Percentiles rank a stretch among this genome's conserved stretches.
Conservation (phyloP, 2,113 vertebrate species). For the Syrmaticus mikado region DNA sequence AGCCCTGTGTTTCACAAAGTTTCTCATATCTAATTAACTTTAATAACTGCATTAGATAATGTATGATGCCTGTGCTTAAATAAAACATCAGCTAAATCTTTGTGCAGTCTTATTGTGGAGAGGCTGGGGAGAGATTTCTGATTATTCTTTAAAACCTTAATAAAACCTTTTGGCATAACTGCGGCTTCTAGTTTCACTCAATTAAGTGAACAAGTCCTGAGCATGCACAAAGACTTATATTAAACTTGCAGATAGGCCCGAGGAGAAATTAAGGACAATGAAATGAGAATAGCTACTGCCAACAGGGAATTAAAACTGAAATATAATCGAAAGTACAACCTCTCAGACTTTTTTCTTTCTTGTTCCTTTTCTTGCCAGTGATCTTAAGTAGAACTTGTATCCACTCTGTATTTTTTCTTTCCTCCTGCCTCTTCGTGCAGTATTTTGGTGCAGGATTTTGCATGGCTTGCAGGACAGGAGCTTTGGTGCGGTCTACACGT, state of each 20-base stretch:
- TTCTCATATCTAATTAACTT: not conserved
- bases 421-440: not conserved
- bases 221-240: slow-evolving; percentile 45
- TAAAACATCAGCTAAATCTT: slow-evolving; percentile 31
- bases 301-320: slow-evolving; percentile 46
- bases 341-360: not conserved
- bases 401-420: not conserved
- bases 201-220: slow-evolving; percentile 65
- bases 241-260: slow-evolving; percentile 51
- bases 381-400: not conserved
- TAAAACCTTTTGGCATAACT: slow-evolving; percentile 55
- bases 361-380: not conserved
- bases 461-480: accelerated
- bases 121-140: slow-evolving; percentile 24
- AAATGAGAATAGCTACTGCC: slow-evolving; percentile 40
- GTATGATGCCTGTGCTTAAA: not conserved
- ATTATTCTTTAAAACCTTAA: slow-evolving; percentile 47
- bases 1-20: not conserved
- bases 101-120: not conserved
- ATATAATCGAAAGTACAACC: not conserved
- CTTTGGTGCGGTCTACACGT: not conserved
- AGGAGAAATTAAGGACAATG: slow-evolving; percentile 50
- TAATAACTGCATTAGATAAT: not conserved
- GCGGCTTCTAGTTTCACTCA: slow-evolving; percentile 55
- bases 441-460: not conserved